Conservation (phyloP, 2,113 vertebrate species). For the Rhinogobius similis region DNA sequence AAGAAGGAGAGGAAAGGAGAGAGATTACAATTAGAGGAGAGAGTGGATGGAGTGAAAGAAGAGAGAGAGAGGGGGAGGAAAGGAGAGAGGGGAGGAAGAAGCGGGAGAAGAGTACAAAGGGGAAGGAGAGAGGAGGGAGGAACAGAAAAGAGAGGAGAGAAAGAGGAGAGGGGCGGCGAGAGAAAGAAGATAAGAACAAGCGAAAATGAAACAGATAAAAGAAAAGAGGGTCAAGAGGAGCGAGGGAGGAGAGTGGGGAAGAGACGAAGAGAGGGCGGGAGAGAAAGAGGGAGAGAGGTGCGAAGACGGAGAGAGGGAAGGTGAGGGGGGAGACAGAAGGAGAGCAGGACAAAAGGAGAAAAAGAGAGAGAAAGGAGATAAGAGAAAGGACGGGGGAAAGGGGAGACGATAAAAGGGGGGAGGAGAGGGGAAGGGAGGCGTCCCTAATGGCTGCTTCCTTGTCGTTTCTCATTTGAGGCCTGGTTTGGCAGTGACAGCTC, state of each 20-base stretch:
- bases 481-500: slow-evolving; percentile 58
- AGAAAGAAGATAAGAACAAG: too few species aligned
- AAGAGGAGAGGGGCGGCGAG: not conserved
- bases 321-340: not conserved
- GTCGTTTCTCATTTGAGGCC: slow-evolving; percentile 66
- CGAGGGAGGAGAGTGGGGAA: not conserved
- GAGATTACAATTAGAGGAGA: too few species aligned
- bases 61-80: too few species aligned
- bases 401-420: slow-evolving; percentile 5
- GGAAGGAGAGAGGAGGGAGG: too few species aligned
- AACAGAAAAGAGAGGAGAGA: too few species aligned
- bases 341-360: not conserved
- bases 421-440: not conserved
- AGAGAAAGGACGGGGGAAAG: not conserved
- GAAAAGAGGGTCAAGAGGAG: too few species aligned
- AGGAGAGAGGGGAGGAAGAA: too few species aligned
- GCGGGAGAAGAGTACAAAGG: too few species aligned
- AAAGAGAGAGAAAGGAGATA: slow-evolving; percentile 7
- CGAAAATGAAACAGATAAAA: too few species aligned
- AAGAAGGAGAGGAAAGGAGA: too few species aligned
- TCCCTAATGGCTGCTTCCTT: slow-evolving; percentile 52
- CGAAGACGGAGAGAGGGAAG: not conserved
- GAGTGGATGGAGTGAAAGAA: too few species aligned
- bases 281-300: not conserved
- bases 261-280: not conserved